Evolutionary conservation across 2,113 vertebrate genomes (phyloP), one percentile per base, ranked within the genome.

Genomic region (Colinus virginianus): DNA sequence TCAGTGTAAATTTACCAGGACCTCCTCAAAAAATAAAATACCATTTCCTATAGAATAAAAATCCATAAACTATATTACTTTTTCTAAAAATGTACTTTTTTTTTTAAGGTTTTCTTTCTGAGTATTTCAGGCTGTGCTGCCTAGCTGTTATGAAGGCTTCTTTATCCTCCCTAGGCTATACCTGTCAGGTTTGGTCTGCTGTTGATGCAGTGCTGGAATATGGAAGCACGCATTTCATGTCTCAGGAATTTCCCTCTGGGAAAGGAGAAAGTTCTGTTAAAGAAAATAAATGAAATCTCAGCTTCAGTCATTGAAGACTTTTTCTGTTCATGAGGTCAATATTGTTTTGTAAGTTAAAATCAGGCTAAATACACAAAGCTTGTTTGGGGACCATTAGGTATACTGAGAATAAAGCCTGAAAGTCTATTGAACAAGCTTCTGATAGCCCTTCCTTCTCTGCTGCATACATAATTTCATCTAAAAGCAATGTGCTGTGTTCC

Each of bases 91-190:
- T 51, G 61, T 62, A 70, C 67, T 86, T 91, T 88, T 80, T 91
- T 91, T 40, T 49, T 90, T 38, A 46, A 90, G 78, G 64, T 36
- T 86, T 46, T 55, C 88, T 93, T 90, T 46, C 64, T 66, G 28
- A 88, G 58, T 49, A 36, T 93, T 87, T 94, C 88, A 90, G 78
- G 51, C 78, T 85, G 71, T 80, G 82, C 72, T 93, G 11, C 51
- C 92, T 91, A 70, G 62, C 42, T 28, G 82, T 94, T 88, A 93
- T 85, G 91, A 91, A 93, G 91, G 85, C 68, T 94, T 79, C 84
- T 80, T 45, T 95, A 78, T 90, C 82, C 30, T 93, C 94, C 93
- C 94, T 69, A 77, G 88, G 92, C 90, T 95, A 84, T 80, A 96
- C 86, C 95, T 96, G 90, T 96, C 93, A 95, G 77, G 83, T 77